Percentiles rank a stretch among this genome's conserved stretches.
Conservation (phyloP, 2,113 vertebrate species). For the Percopsis transmontana region DNA sequence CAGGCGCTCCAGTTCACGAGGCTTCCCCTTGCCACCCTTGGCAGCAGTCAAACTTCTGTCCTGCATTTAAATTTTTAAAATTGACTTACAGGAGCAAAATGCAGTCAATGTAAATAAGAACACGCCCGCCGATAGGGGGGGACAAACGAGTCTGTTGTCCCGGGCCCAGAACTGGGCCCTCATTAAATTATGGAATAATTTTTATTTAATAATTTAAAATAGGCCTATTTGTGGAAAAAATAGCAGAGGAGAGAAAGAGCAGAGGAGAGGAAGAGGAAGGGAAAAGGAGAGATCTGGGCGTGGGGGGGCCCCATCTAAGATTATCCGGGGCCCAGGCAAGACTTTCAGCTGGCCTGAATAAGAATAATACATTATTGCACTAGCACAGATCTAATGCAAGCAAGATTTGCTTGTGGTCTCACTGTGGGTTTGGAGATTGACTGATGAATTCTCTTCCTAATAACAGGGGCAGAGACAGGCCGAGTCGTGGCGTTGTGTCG, state of each 20-base stretch:
- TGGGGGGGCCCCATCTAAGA: too few relatives aligned
- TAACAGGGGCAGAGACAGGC: conserved; percentile 69
- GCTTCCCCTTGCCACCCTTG: conserved; percentile 18
- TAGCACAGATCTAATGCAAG: background rate
- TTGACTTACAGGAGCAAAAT: background rate
- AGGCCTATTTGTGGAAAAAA: too few relatives aligned
- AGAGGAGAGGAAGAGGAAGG: too few relatives aligned
- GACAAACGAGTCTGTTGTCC: too few relatives aligned
- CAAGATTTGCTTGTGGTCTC: conserved; percentile 35
- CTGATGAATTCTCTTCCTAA: conserved; percentile 75
- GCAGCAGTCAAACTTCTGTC: conserved; percentile 31
- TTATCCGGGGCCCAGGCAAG: too few relatives aligned
- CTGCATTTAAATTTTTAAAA: conserved; percentile 51
- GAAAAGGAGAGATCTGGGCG: too few relatives aligned
- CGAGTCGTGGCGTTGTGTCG: conserved; percentile 63
- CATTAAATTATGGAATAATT: too few relatives aligned
- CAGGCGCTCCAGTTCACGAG: conserved; percentile 67
- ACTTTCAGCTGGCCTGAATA: too few relatives aligned
- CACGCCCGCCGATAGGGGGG: too few relatives aligned
- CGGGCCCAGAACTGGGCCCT: too few relatives aligned
- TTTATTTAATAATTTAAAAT: too few relatives aligned
- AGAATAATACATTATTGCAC: background rate
- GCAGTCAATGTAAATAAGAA: background rate
- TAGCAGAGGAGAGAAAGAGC: background rate
- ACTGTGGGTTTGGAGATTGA: conserved; percentile 19